Percentiles rank a stretch among this genome's conserved stretches.
Conservation (phyloP, 2,113 vertebrate genomes). For the Setophaga coronata region DNA sequence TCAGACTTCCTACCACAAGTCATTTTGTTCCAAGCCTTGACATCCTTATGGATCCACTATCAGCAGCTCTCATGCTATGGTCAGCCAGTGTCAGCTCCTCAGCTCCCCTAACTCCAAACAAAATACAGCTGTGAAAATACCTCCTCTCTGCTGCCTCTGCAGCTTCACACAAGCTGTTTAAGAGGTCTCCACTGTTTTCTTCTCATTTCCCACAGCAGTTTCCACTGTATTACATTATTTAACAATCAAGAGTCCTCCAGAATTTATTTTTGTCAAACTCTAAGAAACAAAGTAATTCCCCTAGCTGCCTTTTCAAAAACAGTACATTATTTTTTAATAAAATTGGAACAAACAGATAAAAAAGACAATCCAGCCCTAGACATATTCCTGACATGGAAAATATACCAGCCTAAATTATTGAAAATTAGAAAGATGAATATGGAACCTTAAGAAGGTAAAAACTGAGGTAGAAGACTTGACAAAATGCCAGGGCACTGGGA, state of each 20-base stretch:
- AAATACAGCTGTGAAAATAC: constrained; percentile 67
- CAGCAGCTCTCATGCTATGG: neutral
- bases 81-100: constrained; percentile 28
- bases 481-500: neutral
- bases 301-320: neutral
- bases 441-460: neutral
- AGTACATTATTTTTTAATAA: neutral
- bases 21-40: neutral
- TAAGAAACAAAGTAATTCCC: neutral
- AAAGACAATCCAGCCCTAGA: neutral
- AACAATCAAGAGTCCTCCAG: neutral
- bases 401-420: neutral
- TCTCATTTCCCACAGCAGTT: constrained; percentile 32
- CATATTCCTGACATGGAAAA: neutral
- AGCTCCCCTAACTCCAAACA: constrained; percentile 38
- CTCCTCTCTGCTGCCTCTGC: neutral
- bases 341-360: neutral
- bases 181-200: constrained; percentile 41
- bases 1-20: constrained; percentile 17
- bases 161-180: constrained; percentile 7
- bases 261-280: neutral
- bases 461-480: neutral
- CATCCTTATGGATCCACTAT: neutral
- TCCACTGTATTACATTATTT: constrained; percentile 33
- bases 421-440: neutral